Conservation (phyloP, 2,888 invertebrate genomes). For the Drosophila mercatorum region DNA sequence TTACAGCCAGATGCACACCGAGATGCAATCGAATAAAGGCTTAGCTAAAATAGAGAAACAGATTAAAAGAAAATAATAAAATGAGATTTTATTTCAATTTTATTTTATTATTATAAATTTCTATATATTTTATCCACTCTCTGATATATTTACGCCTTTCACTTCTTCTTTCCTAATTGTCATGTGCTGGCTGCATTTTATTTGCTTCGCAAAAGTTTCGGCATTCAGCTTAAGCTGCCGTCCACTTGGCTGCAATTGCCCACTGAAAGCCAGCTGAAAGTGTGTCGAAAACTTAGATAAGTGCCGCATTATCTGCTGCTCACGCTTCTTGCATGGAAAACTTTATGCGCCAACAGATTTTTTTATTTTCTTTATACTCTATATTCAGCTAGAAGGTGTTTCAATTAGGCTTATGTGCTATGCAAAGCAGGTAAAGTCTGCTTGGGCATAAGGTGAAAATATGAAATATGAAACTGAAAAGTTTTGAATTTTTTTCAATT, state of each 20-base stretch:
- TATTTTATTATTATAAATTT: background rate
- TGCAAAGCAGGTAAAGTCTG: background rate
- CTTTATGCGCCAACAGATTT: constrained; percentile 50
- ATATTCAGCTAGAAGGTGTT: background rate
- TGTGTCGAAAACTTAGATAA: constrained; percentile 33
- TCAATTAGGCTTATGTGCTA: background rate
- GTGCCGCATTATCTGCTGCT: constrained; percentile 44
- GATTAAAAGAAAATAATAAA: background rate
- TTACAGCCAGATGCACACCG: background rate
- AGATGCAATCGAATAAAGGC: background rate
- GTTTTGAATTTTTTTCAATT: too few relatives aligned
- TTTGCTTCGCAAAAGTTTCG: background rate
- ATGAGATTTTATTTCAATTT: background rate
- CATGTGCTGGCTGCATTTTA: background rate
- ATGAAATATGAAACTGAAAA: too few relatives aligned
- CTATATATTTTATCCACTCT: background rate
- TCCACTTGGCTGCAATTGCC: constrained; percentile 33
- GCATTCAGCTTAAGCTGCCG: constrained; percentile 23
- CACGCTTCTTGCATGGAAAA: constrained; percentile 26
- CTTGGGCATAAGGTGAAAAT: too few relatives aligned
- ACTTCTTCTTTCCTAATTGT: background rate
- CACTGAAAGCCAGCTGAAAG: constrained; percentile 42
- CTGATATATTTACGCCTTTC: background rate
- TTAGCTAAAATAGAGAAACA: too few relatives aligned
- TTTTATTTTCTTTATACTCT: background rate